Conservation (phyloP, 92 coral and sea anemone genomes). For the Epizoanthus ramosus region DNA sequence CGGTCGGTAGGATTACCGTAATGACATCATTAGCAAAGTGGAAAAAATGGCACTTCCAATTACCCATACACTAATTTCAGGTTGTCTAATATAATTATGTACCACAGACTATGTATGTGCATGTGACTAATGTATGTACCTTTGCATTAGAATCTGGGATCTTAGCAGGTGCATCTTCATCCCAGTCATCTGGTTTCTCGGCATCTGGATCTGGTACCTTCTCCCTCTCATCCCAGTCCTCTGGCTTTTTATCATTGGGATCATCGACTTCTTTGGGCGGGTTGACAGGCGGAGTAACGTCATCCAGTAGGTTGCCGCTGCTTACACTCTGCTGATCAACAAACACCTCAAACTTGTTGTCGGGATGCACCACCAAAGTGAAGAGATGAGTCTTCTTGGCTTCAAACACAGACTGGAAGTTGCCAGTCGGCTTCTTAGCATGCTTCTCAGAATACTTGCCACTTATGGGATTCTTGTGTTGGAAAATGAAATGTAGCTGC, state of each 20-base stretch:
- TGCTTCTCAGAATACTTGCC: constrained; percentile 94
- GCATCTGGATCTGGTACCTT: constrained; percentile 99
- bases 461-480: constrained; percentile 86
- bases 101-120: no score
- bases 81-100: no score
- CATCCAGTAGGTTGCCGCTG: constrained; percentile 84
- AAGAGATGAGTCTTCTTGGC: constrained; percentile 96
- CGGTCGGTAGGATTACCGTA: no score
- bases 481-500: constrained; percentile 97
- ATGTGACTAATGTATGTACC: constrained; percentile 35
- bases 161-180: constrained; percentile 97
- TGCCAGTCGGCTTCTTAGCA: constrained; percentile 96
- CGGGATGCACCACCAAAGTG: constrained; percentile 84
- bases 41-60: no score
- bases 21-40: no score
- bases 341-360: constrained; percentile 87
- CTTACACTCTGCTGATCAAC: constrained; percentile 85
- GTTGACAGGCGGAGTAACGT: constrained; percentile 92
- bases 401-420: constrained; percentile 95
- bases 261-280: constrained; percentile 97
- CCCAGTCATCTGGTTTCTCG: constrained; percentile 98
- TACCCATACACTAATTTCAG: no score
- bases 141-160: constrained; percentile 91
- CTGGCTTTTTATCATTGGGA: constrained; percentile 87
- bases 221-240: constrained; percentile 99